These are phyloP conservation scores for Ctenosaura bakeri DNA, from an alignment of 2,797 vertebrate species.

Conservation along the genomic window DNA sequence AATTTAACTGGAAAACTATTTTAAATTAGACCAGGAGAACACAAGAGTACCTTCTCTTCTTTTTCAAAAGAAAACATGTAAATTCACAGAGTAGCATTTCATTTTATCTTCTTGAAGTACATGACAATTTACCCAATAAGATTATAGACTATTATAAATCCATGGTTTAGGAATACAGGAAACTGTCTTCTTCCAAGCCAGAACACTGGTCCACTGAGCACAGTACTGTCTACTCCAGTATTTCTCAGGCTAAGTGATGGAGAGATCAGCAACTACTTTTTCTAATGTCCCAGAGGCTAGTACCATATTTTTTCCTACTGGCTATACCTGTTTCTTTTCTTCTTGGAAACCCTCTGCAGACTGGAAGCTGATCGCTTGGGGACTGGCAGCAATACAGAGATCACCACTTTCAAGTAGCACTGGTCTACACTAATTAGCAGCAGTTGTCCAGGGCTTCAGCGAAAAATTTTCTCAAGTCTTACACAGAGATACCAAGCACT, in stretches of 20 bases:
- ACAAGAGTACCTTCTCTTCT: neutral
- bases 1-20: neutral
- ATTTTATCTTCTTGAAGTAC: neutral
- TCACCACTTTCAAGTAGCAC: too few relatives aligned
- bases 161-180: neutral
- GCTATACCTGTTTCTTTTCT: too few relatives aligned
- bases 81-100: neutral
- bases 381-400: too few relatives aligned
- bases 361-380: too few relatives aligned
- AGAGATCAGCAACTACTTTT: too few relatives aligned
- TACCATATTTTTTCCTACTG: too few relatives aligned
- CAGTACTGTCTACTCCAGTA: neutral
- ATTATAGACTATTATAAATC: neutral
- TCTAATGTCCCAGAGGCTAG: too few relatives aligned
- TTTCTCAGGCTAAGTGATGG: too few relatives aligned
- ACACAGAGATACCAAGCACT: neutral
- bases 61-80: neutral
- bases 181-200: neutral
- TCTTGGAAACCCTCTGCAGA: too few relatives aligned
- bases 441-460: neutral
- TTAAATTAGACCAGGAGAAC: slow-evolving; percentile 10
- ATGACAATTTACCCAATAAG: neutral
- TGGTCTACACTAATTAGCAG: too few relatives aligned
- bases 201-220: neutral
- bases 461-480: neutral